Conservation (phyloP, 2,113 vertebrate genomes). For the Alces alces region DNA sequence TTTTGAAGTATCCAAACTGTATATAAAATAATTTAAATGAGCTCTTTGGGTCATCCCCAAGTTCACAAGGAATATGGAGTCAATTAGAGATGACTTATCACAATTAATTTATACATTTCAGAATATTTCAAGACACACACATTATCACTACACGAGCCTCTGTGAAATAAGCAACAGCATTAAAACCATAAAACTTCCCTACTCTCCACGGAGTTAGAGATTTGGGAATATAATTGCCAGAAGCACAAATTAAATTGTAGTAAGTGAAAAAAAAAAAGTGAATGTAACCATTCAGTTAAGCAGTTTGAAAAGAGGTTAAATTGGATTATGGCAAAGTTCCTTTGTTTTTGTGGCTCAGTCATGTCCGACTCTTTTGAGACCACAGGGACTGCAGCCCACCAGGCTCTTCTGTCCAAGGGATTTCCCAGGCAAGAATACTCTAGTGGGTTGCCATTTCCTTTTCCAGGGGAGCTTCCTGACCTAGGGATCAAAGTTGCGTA, state of each 20-base stretch:
- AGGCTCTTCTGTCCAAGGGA: background rate
- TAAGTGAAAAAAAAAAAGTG: background rate
- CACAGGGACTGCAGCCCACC: background rate
- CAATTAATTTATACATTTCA: background rate
- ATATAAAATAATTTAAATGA: constrained; percentile 1
- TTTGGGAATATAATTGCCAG: background rate
- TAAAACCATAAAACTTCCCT: background rate
- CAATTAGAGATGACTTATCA: background rate
- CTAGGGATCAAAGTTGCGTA: background rate
- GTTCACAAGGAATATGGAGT: background rate
- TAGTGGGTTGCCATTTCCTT: background rate
- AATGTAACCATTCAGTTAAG: background rate
- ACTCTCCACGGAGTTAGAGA: background rate
- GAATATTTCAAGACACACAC: background rate
- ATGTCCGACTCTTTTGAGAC: background rate
- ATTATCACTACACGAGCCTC: background rate
- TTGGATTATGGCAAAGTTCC: background rate
- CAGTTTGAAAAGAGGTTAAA: background rate
- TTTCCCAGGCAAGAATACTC: background rate
- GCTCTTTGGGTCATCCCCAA: background rate
- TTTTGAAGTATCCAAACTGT: background rate
- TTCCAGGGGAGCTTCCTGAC: background rate
- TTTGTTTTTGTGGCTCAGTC: background rate
- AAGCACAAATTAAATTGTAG: background rate
- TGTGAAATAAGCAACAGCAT: background rate